phyloP scores from a whole-genome alignment of 2,797 vertebrate species.

The Poeciliopsis infans region DNA sequence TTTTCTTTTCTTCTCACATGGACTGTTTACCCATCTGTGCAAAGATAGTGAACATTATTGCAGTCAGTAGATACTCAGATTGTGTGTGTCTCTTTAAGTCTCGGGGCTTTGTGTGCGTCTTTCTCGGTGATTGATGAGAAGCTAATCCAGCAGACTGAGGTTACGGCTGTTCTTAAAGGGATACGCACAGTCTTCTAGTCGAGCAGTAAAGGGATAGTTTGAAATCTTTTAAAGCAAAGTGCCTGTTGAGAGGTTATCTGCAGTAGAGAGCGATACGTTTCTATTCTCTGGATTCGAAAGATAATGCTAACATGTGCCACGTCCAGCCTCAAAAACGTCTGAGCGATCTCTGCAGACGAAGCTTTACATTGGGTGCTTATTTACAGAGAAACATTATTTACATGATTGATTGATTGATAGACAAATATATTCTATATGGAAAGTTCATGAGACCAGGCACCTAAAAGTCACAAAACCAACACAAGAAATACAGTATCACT shows the following conservation, averaged over 20 bases:
- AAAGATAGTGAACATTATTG: background rate
- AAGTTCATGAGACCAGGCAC: no score
- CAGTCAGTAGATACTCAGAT: background rate
- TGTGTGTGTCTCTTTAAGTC: background rate
- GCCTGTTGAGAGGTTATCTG: background rate
- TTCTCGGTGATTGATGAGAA: background rate
- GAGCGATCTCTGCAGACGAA: background rate
- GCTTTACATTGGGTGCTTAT: background rate
- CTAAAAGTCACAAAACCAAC: no score
- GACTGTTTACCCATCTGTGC: background rate
- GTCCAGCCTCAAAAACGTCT: background rate
- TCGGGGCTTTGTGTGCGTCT: background rate
- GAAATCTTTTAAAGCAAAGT: background rate
- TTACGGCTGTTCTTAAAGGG: background rate
- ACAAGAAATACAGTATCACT: no score
- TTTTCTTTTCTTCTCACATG: slow-evolving; percentile 1
- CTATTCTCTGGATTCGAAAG: background rate
- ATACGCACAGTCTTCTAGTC: background rate
- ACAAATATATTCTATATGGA: no score
- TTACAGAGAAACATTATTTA: background rate
- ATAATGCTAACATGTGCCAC: background rate
- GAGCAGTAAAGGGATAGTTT: slow-evolving; percentile 1
- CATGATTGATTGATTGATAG: background rate
- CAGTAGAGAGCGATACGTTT: background rate
- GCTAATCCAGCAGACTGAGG: background rate